Evolutionary conservation across 2,888 invertebrate species (phyloP).

Genomic region (Scrobipalpa atriplicella): DNA sequence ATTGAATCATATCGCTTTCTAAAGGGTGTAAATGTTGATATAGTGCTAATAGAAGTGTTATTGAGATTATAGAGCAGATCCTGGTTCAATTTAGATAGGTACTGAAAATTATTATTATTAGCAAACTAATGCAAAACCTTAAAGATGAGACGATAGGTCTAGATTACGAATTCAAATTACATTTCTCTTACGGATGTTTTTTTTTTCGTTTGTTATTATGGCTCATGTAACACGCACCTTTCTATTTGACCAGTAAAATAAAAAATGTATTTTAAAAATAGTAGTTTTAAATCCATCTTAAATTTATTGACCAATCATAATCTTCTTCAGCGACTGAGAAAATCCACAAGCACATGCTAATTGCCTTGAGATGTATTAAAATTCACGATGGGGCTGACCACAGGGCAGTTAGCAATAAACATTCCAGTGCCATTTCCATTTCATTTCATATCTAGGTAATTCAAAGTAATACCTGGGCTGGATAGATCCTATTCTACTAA

Average conservation of each 20-base stretch:
- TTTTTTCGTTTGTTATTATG: too few species aligned
- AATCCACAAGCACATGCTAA: slow-evolving; percentile 15
- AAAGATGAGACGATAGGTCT: too few species aligned
- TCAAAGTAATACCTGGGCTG: background rate
- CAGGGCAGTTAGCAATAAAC: slow-evolving; percentile 18
- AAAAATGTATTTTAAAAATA: background rate
- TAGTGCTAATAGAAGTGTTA: slow-evolving; percentile 19
- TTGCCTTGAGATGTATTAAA: slow-evolving; percentile 15
- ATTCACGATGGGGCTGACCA: slow-evolving; percentile 5
- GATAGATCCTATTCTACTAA: background rate
- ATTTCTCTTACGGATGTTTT: too few species aligned
- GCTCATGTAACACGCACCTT: too few species aligned
- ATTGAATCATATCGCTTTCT: slow-evolving; percentile 39
- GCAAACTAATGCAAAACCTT: too few species aligned
- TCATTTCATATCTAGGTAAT: slow-evolving; percentile 21
- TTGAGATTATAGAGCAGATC: slow-evolving; percentile 9
- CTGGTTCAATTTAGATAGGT: slow-evolving; percentile 21
- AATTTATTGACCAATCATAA: background rate
- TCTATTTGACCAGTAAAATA: background rate
- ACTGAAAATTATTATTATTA: too few species aligned
- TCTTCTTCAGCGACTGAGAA: slow-evolving; percentile 5
- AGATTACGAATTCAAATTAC: too few species aligned
- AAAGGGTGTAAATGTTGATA: slow-evolving; percentile 1
- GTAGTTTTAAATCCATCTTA: background rate
- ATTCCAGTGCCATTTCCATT: slow-evolving; percentile 27